Base-by-base conservation (phyloP, 2,113 vertebrate species). In the Ptychochromis oligacanthus region DNA sequence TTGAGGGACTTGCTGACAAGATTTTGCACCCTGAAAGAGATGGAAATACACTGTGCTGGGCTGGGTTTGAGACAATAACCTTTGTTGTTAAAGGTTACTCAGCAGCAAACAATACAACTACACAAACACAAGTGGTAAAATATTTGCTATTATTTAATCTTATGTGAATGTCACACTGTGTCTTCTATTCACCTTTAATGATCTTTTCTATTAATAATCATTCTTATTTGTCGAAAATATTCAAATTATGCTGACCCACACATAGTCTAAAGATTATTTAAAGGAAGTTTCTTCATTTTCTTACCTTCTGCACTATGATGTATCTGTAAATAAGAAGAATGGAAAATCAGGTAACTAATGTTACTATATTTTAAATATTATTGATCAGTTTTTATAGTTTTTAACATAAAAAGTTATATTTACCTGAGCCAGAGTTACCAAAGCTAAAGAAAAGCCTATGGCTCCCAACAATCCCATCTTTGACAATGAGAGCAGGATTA, bases 391-490 rank as follows among this genome's bases (percentile, higher is more conserved):
- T 28, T 77, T 7, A 15, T 7, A 70, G 2, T 2, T 46, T 49
- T 77, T 34, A 52, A 28, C 13, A 60, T 43, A 7, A 26, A 54
- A 62, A 60, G 61, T 7, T 4, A 59, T 26, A 91, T 86, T 92
- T 93, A 96, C 95, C 95, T 95, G 95, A 57, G 80, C 91, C 74
- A 96, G 84, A 93, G 85, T 92, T 49, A 92, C 82, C 80, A 94
- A 83, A 55, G 89, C 79, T 84, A 95, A 90, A 85, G 86, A 94
- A 91, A 96, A 90, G 56, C 93, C 24, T 89, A 95, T 65, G 17
- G 92, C 90, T 93, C 91, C 92, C 81, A 94, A 82, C 64, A 75
- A 93, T 94, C 92, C 93, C 95, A 95, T 96, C 88, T 93, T 95
- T 94, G 85, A 93, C 88, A 90, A 81, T 90, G 89, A 94, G 70